phyloP scores from a whole-genome alignment of 2,888 invertebrate species.

The Pomacea canaliculata region DNA sequence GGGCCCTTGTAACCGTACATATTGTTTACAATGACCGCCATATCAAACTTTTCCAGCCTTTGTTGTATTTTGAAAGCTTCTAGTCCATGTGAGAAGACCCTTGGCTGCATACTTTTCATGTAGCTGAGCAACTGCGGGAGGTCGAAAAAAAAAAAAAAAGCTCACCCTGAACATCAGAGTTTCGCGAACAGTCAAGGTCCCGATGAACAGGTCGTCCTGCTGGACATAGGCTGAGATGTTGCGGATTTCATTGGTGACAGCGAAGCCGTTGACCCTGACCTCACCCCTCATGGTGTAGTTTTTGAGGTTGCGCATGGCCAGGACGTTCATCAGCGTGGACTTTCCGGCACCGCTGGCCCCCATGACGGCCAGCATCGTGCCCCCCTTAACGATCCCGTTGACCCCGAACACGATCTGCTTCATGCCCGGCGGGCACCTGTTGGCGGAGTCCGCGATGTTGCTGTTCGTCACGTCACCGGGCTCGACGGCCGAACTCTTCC shows the following conservation, averaged over 20 bases:
- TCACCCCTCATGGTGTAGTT: slow-evolving; percentile 62
- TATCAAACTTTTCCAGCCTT: too few relatives aligned
- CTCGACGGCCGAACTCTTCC: neutral
- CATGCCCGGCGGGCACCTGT: neutral
- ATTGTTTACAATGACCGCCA: too few relatives aligned
- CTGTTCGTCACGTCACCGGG: neutral
- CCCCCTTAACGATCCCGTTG: slow-evolving; percentile 45
- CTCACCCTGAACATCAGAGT: slow-evolving; percentile 13
- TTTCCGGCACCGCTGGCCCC: slow-evolving; percentile 85
- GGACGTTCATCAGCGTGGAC: slow-evolving; percentile 89
- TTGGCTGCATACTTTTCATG: too few relatives aligned
- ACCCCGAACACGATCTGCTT: neutral
- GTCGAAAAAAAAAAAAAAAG: neutral
- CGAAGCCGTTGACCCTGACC: slow-evolving; percentile 75
- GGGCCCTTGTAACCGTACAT: too few relatives aligned
- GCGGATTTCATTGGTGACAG: neutral
- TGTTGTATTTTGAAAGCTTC: too few relatives aligned
- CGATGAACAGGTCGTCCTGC: neutral
- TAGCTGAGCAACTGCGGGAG: neutral
- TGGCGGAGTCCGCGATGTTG: neutral
- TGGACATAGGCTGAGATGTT: slow-evolving; percentile 7
- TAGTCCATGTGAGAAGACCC: too few relatives aligned
- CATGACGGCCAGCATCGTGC: slow-evolving; percentile 62
- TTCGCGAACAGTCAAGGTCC: slow-evolving; percentile 7
- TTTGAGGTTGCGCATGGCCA: slow-evolving; percentile 82